Evolutionary conservation across 2,888 invertebrate genomes (phyloP), one percentile per base, ranked within the genome.

Genomic region (Busseola fusca): DNA sequence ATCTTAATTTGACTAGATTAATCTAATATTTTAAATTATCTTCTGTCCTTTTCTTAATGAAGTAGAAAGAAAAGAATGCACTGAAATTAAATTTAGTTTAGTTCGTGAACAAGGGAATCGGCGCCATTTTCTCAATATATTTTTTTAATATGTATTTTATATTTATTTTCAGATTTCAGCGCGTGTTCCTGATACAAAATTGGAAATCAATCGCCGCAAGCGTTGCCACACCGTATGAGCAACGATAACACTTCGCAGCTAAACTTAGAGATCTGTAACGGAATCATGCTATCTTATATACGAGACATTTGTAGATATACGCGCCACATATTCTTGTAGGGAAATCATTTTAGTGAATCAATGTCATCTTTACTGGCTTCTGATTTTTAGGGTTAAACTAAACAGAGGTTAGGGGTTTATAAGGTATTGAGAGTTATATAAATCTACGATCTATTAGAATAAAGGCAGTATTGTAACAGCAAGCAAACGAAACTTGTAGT

Each of bases 161-260:
- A 48, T 62, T 65, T 14, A 5, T 34, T 69, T 89, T 3, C 91
- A 93, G 93, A 89, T 78, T 83, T 87, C 91, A 90, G 93, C 91
- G 93, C 93, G 91, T 90, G 88, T 87, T 82, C 80, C 85, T 86
- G 86, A 88, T 83, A 85, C 81, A 75, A 87, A 86, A 87, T 85
- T 88, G 78, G 77, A 73, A 78, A 81, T 81, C 77, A 81, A 79
- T 83, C 85, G 81, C 81, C 89, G 90, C 74, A 87, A 78, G 69
- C 93, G 94, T 73, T 84, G 91, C 74, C 89, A 91, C 88, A 88
- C 93, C 3, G 50, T 94, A 67, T 94, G 87, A 90, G 86, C 65
- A 64, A 77, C n/a, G n/a, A 71, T 25, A 10, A 42, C 1, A 66
- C 34, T 69, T n/a, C 21, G 62, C 37, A 64, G 74, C 59, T 70